Percentiles rank a stretch among this genome's conserved stretches.
These are phyloP conservation scores for Loris lydekkerianus DNA, from an alignment of 2,797 vertebrate species.

Conservation along the genomic window DNA sequence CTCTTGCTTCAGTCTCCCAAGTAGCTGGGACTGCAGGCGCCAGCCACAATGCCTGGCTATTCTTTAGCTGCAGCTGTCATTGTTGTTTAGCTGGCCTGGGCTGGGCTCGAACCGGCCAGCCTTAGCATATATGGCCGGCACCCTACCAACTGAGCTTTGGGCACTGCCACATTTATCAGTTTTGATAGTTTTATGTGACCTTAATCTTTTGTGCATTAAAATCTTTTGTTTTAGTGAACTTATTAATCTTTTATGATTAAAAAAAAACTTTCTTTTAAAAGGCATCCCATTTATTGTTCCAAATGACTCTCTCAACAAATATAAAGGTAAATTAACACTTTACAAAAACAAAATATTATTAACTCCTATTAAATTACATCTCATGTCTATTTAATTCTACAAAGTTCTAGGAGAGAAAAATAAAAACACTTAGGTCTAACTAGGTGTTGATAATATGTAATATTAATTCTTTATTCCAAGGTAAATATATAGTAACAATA, in stretches of 20 bases:
- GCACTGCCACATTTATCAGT: too few relatives aligned
- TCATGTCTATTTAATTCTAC: constrained; percentile 42
- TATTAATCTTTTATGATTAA: constrained; percentile 27
- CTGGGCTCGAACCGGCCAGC: too few relatives aligned
- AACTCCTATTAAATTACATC: not conserved
- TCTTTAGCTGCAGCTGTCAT: too few relatives aligned
- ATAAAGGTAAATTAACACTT: not conserved
- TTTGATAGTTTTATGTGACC: not conserved
- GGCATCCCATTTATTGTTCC: not conserved
- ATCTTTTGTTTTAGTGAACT: not conserved
- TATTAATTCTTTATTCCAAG: not conserved
- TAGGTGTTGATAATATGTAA: not conserved
- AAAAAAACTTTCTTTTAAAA: constrained; percentile 31
- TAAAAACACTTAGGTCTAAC: constrained; percentile 4
- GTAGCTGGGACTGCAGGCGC: too few relatives aligned
- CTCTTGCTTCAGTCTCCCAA: too few relatives aligned
- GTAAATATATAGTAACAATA: constrained; percentile 22
- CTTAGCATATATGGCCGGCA: too few relatives aligned
- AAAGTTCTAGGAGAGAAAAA: constrained; percentile 44
- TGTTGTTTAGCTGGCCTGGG: too few relatives aligned
- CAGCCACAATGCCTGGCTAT: too few relatives aligned
- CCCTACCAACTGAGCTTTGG: too few relatives aligned
- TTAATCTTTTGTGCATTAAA: too few relatives aligned
- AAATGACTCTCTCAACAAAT: constrained; percentile 17
- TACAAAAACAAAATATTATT: constrained; percentile 41